phyloP scores from a whole-genome alignment of 2,888 invertebrate genomes.

The Eupithecia dodoneata region DNA sequence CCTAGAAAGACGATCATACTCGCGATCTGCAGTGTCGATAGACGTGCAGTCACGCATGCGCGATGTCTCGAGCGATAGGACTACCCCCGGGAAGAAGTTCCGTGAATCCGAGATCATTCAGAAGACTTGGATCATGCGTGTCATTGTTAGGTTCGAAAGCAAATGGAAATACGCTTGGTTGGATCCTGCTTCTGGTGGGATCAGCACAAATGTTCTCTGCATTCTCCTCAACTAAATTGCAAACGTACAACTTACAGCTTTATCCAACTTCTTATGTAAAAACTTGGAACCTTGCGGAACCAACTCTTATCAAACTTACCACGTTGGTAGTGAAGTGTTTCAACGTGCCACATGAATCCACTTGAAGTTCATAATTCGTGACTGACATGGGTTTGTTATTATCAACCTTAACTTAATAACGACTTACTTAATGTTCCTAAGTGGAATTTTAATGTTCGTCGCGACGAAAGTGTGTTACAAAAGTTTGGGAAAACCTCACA shows the following conservation, averaged over 20 bases:
- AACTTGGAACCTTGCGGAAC: constrained; percentile 5
- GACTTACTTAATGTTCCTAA: constrained; percentile 19
- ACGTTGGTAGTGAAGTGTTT: neutral
- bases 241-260: neutral
- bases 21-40: constrained; percentile 3
- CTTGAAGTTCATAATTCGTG: constrained; percentile 28
- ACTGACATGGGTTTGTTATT: constrained; percentile 23
- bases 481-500: neutral
- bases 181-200: neutral
- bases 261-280: neutral
- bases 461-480: neutral
- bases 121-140: constrained; percentile 6
- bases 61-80: constrained; percentile 10
- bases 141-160: neutral
- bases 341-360: constrained; percentile 32
- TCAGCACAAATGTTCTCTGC: neutral
- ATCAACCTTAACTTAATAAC: constrained; percentile 13
- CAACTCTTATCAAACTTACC: constrained; percentile 10
- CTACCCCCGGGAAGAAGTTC: constrained; percentile 32
- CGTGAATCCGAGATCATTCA: constrained; percentile 32
- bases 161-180: neutral
- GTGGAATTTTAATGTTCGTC: constrained; percentile 21
- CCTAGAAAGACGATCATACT: constrained; percentile 44
- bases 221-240: neutral
- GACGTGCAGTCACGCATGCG: constrained; percentile 17